phyloP scores from a whole-genome alignment of 2,113 vertebrate genomes.

The Corvus cornix region DNA sequence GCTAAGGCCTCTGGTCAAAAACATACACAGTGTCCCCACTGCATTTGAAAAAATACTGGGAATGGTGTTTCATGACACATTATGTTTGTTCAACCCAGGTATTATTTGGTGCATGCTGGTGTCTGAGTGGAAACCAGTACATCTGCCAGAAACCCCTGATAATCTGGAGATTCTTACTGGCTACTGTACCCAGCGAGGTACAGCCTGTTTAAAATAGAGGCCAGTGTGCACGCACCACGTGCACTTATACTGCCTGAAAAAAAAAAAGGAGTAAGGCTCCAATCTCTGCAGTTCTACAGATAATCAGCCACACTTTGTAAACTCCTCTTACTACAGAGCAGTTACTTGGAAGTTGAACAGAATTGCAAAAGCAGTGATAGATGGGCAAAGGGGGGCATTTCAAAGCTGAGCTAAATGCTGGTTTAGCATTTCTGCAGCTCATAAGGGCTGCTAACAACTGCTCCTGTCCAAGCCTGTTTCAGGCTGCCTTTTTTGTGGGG shows the following conservation, averaged over 20 bases:
- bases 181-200: not conserved
- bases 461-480: not conserved
- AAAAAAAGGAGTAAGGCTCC: not conserved
- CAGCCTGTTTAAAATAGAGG: not conserved
- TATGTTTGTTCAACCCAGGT: not conserved
- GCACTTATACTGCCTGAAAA: not conserved
- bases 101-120: not conserved
- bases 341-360: not conserved
- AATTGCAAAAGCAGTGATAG: not conserved
- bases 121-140: not conserved
- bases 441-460: not conserved
- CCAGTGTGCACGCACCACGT: fast-evolving
- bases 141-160: not conserved
- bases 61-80: not conserved
- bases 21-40: not conserved
- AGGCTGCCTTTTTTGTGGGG: not conserved
- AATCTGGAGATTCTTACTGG: not conserved
- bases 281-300: not conserved
- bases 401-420: not conserved
- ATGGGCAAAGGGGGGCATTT: not conserved
- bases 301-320: not conserved
- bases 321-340: not conserved
- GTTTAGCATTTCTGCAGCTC: not conserved
- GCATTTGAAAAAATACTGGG: not conserved
- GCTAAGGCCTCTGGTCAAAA: not conserved